Conservation (phyloP, 2,888 invertebrate species). For the Gymnocheta viridis region DNA sequence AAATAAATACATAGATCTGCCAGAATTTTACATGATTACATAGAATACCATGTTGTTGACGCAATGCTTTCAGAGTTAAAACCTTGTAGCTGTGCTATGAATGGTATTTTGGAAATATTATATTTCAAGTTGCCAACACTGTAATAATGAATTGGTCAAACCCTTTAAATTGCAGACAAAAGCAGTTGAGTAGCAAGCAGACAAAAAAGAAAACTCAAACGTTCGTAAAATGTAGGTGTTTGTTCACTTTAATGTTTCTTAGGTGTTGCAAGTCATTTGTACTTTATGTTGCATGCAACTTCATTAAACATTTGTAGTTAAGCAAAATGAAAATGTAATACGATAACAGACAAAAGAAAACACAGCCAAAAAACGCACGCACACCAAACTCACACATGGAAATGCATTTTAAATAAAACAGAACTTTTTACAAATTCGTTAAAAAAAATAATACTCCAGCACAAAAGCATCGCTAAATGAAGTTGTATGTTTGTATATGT, state of each 20-base stretch:
- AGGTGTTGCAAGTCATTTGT: slow-evolving; percentile 69
- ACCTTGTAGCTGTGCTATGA: neutral
- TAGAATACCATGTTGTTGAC: too few relatives aligned
- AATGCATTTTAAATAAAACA: slow-evolving; percentile 49
- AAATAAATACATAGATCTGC: too few relatives aligned
- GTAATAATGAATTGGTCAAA: neutral
- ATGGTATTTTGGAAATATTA: neutral
- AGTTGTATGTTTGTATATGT: neutral
- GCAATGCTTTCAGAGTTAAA: neutral
- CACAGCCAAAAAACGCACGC: neutral
- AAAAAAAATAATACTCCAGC: neutral
- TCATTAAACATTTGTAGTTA: slow-evolving; percentile 53
- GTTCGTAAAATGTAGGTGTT: slow-evolving; percentile 24
- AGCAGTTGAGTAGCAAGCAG: neutral
- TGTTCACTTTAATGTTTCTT: slow-evolving; percentile 41
- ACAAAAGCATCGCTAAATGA: slow-evolving; percentile 1
- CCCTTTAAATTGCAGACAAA: neutral
- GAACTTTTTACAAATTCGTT: slow-evolving; percentile 36
- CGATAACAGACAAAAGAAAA: slow-evolving; percentile 9
- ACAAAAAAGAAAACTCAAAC: neutral
- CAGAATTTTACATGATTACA: too few relatives aligned
- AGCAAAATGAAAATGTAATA: slow-evolving; percentile 46
- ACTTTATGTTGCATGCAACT: slow-evolving; percentile 66
- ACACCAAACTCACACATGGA: neutral
- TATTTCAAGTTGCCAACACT: neutral